phyloP scores from a whole-genome alignment of 2,797 vertebrate species.

The Tadarida brasiliensis region DNA sequence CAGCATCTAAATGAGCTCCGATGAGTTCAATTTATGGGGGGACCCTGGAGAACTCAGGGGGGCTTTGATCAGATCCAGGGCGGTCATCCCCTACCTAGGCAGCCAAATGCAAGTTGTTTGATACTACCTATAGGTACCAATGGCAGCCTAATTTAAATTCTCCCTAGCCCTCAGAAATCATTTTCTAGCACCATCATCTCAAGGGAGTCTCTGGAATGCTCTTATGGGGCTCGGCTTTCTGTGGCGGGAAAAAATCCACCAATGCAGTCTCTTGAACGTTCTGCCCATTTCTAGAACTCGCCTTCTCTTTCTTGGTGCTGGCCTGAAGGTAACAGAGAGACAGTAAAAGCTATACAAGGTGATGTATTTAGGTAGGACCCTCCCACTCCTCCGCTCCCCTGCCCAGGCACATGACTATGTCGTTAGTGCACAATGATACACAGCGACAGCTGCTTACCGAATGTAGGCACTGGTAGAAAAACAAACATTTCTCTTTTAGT shows the following conservation, averaged over 20 bases:
- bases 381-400: not conserved
- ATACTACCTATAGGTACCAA: conserved; percentile 65
- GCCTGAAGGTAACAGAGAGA: not conserved
- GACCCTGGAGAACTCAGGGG: conserved; percentile 51
- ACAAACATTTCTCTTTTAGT: not conserved
- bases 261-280: not conserved
- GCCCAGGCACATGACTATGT: not conserved
- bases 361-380: not conserved
- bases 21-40: not conserved
- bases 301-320: not conserved
- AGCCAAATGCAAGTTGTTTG: conserved; percentile 64
- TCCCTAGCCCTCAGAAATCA: not conserved
- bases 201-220: not conserved
- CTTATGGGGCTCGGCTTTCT: conserved; percentile 20
- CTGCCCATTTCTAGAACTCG: not conserved
- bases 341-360: not conserved
- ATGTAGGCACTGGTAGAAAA: not conserved
- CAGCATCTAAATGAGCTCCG: conserved; percentile 69
- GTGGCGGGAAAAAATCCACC: not conserved
- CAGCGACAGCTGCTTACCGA: not conserved
- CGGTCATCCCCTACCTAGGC: conserved; percentile 34
- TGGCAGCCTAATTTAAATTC: conserved; percentile 64
- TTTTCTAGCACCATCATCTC: conserved; percentile 41
- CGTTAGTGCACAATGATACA: not conserved
- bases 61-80: conserved; percentile 69